Evolutionary conservation across 2,888 invertebrate genomes (phyloP).

Genomic region (Protodeltote pygarga): DNA sequence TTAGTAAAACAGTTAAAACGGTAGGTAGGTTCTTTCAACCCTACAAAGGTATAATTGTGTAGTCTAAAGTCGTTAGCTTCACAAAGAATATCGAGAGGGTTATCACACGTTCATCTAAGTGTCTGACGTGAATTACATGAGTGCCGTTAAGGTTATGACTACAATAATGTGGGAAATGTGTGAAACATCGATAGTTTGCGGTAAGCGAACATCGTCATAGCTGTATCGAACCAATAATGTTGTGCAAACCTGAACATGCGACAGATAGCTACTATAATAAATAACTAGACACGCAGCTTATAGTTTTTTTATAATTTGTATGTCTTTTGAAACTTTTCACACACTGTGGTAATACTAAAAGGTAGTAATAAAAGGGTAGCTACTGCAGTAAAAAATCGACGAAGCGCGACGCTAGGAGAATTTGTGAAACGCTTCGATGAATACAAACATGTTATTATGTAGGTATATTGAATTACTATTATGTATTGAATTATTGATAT

Average conservation of each 20-base stretch:
- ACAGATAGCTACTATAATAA: constrained; percentile 38
- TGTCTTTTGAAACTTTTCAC: too few species aligned
- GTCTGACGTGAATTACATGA: constrained; percentile 52
- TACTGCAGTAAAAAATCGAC: too few species aligned
- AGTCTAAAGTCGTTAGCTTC: constrained; percentile 27
- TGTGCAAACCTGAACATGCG: constrained; percentile 56
- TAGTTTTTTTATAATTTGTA: too few species aligned
- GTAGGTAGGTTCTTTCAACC: constrained; percentile 34
- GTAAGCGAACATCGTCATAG: constrained; percentile 56
- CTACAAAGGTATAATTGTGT: constrained; percentile 9
- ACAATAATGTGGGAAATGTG: constrained; percentile 74
- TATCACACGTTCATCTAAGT: constrained; percentile 51
- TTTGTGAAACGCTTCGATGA: too few species aligned
- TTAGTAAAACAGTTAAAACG: constrained; percentile 42
- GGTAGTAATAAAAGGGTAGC: too few species aligned
- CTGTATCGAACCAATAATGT: constrained; percentile 39
- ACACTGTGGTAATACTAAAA: too few species aligned
- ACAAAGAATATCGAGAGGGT: constrained; percentile 47
- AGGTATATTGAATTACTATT: too few species aligned
- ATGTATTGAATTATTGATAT: too few species aligned
- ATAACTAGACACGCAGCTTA: constrained; percentile 25
- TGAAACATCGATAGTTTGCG: constrained; percentile 74
- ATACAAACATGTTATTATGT: too few species aligned
- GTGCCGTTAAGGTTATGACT: constrained; percentile 70
- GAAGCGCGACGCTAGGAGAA: too few species aligned